Percentiles rank a stretch among this genome's conserved stretches.
Evolutionary conservation across 2,888 invertebrate genomes (phyloP).

Genomic region (Homarus gammarus): DNA sequence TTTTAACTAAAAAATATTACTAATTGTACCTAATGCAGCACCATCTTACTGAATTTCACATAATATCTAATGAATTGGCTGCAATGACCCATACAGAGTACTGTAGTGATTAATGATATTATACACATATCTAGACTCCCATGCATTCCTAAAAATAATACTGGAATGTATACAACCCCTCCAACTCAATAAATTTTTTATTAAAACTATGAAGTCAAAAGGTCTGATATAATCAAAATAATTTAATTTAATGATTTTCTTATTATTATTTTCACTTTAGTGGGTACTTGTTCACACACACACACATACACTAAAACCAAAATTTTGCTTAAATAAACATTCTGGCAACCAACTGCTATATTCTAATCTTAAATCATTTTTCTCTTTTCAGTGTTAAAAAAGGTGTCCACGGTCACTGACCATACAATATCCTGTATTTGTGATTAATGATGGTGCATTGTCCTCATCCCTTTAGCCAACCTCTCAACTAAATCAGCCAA

Average conservation of each 20-base stretch:
- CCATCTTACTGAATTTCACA: no score
- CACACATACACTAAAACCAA: neutral
- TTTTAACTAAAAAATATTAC: no score
- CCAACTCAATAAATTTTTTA: neutral
- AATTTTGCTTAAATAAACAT: neutral
- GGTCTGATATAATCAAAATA: no score
- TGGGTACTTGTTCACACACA: no score
- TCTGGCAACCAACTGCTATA: neutral
- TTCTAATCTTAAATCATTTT: neutral
- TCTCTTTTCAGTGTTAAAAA: neutral
- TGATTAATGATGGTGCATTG: slow-evolving; percentile 26
- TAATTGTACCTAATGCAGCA: no score
- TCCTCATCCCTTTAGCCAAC: slow-evolving; percentile 6
- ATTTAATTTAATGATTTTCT: no score
- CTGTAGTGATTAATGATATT: neutral
- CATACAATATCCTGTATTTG: neutral
- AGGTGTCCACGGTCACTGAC: neutral
- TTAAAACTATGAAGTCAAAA: no score
- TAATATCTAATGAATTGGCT: neutral
- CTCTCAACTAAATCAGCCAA: slow-evolving; percentile 6
- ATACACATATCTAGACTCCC: neutral
- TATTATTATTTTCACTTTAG: no score
- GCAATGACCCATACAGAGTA: neutral
- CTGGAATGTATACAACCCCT: no score
- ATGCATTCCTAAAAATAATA: neutral